These are phyloP conservation scores for Hipposideros armiger DNA, from an alignment of 2,113 vertebrate species.

Conservation along the genomic window DNA sequence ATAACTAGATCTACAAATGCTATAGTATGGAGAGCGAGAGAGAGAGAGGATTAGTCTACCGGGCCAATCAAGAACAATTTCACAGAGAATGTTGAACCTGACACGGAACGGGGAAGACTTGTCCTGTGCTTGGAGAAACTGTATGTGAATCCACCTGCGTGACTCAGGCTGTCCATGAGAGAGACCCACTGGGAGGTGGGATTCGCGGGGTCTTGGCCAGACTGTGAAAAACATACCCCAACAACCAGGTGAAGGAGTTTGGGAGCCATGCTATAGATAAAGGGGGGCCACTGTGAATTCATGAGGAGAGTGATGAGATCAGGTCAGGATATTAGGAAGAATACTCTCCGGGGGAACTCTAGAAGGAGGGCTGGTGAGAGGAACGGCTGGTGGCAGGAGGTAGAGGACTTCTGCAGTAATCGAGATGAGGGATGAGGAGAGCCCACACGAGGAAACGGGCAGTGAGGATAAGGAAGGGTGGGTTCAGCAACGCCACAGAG, in stretches of 20 bases:
- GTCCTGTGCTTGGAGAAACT: neutral
- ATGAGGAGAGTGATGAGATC: neutral
- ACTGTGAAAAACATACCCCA: accelerated
- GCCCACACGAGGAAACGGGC: neutral
- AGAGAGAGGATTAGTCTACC: neutral
- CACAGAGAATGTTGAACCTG: neutral
- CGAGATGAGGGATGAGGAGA: neutral
- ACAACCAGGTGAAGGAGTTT: neutral
- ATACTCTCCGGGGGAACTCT: neutral
- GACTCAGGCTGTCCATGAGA: accelerated
- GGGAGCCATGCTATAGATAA: neutral
- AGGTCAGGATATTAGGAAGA: neutral
- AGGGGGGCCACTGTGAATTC: neutral
- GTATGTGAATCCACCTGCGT: too few species aligned
- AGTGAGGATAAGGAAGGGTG: neutral
- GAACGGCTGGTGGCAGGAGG: neutral
- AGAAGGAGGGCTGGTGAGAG: neutral
- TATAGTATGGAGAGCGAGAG: neutral
- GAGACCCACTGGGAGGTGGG: neutral
- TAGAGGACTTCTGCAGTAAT: neutral
- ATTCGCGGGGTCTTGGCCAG: neutral
- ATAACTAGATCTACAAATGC: neutral
- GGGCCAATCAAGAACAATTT: neutral
- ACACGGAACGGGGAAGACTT: neutral
- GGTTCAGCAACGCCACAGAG: neutral